phyloP scores from a whole-genome alignment of 2,888 invertebrate species.

The Thymelicus lineola region DNA sequence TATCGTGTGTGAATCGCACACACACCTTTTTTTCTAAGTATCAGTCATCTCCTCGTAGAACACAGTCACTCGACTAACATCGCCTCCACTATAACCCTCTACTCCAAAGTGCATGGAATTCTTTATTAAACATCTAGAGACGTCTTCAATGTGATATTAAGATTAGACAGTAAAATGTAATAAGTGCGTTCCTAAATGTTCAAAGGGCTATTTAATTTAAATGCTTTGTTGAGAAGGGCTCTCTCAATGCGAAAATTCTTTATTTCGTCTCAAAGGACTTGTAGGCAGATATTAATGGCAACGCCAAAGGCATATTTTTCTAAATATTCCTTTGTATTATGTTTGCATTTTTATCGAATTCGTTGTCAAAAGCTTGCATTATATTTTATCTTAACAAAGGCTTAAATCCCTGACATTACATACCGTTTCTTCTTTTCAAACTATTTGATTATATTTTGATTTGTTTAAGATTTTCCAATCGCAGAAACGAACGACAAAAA shows the following conservation, averaged over 20 bases:
- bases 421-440: not conserved
- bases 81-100: not conserved
- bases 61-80: not conserved
- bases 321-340: not conserved
- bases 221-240: not conserved
- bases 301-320: conserved; percentile 1
- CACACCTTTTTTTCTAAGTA: too few relatives aligned
- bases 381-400: not conserved
- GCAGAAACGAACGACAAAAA: too few relatives aligned
- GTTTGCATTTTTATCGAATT: not conserved
- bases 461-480: too few relatives aligned
- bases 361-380: not conserved
- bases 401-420: not conserved
- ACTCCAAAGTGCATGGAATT: not conserved
- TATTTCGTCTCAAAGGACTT: conserved; percentile 5
- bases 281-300: not conserved
- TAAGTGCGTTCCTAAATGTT: conserved; percentile 20
- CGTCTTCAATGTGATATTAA: not conserved
- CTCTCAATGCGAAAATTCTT: conserved; percentile 7
- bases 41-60: not conserved
- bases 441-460: too few relatives aligned
- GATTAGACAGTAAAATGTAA: conserved; percentile 18
- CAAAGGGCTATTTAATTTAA: conserved; percentile 25
- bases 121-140: not conserved
- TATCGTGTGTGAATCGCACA: too few relatives aligned